Evolutionary conservation across 2,113 vertebrate genomes (phyloP).

Genomic region (Sylvilagus bachmani): DNA sequence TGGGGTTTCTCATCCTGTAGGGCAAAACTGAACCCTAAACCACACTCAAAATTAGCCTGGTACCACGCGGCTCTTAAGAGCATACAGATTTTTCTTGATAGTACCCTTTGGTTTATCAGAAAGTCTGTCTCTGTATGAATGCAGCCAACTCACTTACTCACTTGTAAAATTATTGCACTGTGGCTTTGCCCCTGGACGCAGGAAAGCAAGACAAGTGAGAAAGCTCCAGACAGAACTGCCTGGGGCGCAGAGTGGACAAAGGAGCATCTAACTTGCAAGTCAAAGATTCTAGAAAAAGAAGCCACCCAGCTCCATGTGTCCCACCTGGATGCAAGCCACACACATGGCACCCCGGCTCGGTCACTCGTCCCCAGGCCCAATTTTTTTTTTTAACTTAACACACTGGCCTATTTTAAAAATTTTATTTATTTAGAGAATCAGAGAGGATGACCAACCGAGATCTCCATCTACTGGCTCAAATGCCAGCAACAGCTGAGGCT

Average conservation of each 20-base stretch:
- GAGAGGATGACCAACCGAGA: too few species aligned
- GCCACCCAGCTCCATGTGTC: rapidly evolving
- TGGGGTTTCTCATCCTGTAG: neutral
- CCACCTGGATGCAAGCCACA: neutral
- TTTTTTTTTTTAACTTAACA: too few species aligned
- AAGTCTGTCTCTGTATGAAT: rapidly evolving
- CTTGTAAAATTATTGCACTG: neutral
- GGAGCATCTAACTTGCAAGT: neutral
- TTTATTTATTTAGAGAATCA: too few species aligned
- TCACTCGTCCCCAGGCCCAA: neutral
- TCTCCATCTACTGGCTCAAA: too few species aligned
- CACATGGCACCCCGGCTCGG: rapidly evolving
- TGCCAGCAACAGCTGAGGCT: too few species aligned
- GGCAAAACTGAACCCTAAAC: neutral
- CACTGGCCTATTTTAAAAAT: too few species aligned
- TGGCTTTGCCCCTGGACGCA: rapidly evolving
- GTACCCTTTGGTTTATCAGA: neutral
- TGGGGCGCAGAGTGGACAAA: neutral
- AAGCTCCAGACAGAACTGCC: too few species aligned
- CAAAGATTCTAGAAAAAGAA: too few species aligned
- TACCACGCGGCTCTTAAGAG: neutral
- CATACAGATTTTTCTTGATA: rapidly evolving
- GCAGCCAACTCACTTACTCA: neutral
- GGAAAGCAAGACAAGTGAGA: neutral
- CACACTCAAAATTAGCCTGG: neutral